Evolutionary conservation across 2,113 vertebrate genomes (phyloP).

Genomic region (Enhydra lutris): DNA sequence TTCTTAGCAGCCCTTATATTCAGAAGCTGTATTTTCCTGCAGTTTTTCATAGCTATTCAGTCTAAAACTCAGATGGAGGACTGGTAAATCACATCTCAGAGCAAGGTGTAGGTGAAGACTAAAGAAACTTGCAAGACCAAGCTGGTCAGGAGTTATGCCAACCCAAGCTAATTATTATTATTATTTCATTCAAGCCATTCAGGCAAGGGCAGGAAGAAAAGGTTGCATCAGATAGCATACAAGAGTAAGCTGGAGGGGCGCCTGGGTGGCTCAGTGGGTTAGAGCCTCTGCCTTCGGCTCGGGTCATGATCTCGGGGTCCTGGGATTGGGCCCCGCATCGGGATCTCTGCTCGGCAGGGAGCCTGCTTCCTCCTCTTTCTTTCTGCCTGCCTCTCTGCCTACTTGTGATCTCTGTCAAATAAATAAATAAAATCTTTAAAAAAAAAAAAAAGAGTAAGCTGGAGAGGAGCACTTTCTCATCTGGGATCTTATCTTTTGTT

Average conservation of each 20-base stretch:
- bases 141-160: neutral
- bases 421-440: too few relatives aligned
- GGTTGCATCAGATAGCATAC: neutral
- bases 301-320: too few relatives aligned
- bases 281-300: too few relatives aligned
- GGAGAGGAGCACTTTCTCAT: neutral
- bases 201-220: neutral
- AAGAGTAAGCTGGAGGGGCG: neutral
- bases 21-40: neutral
- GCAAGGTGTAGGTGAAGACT: neutral
- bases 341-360: too few relatives aligned
- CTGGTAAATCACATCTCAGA: neutral
- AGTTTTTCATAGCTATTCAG: neutral
- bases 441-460: neutral
- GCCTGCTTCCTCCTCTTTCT: too few relatives aligned
- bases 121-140: slow-evolving; percentile 41
- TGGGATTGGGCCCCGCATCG: too few relatives aligned
- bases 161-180: neutral
- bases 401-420: too few relatives aligned
- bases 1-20: neutral
- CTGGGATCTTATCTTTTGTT: too few relatives aligned
- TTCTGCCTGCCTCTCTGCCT: too few relatives aligned
- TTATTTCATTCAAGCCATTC: neutral
- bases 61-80: neutral
- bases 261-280: too few relatives aligned